Evolutionary conservation across 2,888 invertebrate species (phyloP).

Genomic region (Pogonocherus hispidulus): DNA sequence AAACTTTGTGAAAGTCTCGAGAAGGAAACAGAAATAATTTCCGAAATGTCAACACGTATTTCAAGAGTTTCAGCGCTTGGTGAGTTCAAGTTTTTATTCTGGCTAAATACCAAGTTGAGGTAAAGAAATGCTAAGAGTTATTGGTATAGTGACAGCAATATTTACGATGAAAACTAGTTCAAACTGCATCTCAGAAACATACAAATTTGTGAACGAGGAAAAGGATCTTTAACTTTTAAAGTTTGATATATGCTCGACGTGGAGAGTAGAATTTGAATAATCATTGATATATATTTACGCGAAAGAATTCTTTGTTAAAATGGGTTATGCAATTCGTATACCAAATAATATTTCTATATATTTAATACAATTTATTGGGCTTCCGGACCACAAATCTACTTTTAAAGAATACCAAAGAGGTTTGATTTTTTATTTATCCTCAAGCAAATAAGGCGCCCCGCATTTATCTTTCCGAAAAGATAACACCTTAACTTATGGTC

Average conservation of each 20-base stretch:
- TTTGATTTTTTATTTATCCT: no score
- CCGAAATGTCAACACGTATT: conserved; percentile 28
- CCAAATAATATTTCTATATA: no score
- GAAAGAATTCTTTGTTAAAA: not conserved
- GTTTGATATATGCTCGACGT: not conserved
- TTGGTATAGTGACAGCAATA: not conserved
- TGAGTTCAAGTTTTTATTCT: conserved; percentile 6
- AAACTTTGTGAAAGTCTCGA: conserved; percentile 11
- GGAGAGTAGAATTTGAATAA: not conserved
- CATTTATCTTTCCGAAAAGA: no score
- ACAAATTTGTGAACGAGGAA: not conserved
- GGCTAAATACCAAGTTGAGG: conserved; percentile 22
- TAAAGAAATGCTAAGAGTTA: conserved; percentile 4
- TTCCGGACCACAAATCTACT: no score
- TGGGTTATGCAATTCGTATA: not conserved
- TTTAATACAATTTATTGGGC: no score
- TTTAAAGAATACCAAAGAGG: no score
- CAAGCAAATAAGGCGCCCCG: no score
- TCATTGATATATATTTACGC: not conserved
- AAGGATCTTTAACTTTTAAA: not conserved
- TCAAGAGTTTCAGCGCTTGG: conserved; percentile 17
- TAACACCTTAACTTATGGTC: no score
- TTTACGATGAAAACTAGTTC: conserved; percentile 1
- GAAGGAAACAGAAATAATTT: conserved; percentile 26
- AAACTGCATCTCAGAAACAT: not conserved